Base-by-base conservation (phyloP, 35 echinoderm and acorn worm genomes). In the Apostichopus japonicus region DNA sequence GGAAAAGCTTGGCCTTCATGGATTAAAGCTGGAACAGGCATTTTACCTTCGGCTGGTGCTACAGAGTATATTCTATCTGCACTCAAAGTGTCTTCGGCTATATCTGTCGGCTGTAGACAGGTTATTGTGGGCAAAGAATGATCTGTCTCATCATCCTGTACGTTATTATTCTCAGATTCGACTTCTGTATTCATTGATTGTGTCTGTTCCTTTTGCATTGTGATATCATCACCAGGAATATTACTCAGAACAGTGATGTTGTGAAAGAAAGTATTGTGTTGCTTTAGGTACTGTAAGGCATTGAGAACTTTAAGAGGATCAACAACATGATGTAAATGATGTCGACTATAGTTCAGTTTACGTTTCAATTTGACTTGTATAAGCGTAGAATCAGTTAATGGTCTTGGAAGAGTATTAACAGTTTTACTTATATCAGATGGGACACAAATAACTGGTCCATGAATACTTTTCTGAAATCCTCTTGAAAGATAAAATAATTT, bases 351-450 rank as follows among this genome's bases (percentile, higher is more conserved):
- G 55, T 92, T 5, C 19, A 92, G 53, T 21, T 92, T 92, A 53
- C 88, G 88, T n/a, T 92, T 92, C 19, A 92, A 23, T 62, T 92
- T 92, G 5, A 92, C 90, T 58, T 79, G 79, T 7, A 83, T 0
- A 55, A 83, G 79, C 2, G 8, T 83, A 15, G 2, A 24, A 83
- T 83, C 79, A 83, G 0, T 7, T 13, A 83, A 16, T 54, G 9
- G 1, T 54, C 79, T 83, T 83, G 44, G 79, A 7, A 83, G n/a
- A 4, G 33, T 24, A 4, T 55, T 1, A 1, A 52, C 54, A 4
- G 79, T 83, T 4, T 10, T 4, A 16, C 25, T 54, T 55, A 83
- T 14, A 83, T 83, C 54, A 53, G 79, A 83, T 3, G 54, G 51
- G 17, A 83, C 79, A 83, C 79, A 54, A 14, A 83, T 15, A 55